Evolutionary conservation across 2,113 vertebrate species (phyloP).

Genomic region (Leptobrachium leishanense): DNA sequence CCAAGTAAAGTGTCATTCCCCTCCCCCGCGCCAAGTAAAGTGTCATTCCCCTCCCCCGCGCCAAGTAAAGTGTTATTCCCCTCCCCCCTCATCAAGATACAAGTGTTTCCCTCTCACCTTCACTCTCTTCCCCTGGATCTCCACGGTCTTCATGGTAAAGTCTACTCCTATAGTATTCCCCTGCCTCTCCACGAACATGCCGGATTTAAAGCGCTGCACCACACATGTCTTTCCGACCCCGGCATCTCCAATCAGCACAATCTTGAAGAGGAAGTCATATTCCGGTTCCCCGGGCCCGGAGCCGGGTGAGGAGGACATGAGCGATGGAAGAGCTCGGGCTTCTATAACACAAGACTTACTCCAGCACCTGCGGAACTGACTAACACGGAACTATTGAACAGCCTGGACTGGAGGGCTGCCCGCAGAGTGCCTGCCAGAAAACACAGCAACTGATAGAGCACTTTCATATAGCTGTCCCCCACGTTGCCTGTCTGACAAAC

Average conservation of each 20-base stretch:
- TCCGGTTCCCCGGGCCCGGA: conserved; percentile 54
- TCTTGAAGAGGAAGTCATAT: conserved; percentile 82
- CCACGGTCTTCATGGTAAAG: conserved; percentile 85
- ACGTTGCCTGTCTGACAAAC: background rate
- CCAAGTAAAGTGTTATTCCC: too few species aligned
- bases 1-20: too few species aligned
- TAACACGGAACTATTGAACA: conserved; percentile 45
- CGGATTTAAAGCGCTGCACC: conserved; percentile 83
- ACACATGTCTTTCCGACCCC: conserved; percentile 86
- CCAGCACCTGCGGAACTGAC: conserved; percentile 55
- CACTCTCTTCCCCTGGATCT: conserved; percentile 80
- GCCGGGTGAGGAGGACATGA: conserved; percentile 61
- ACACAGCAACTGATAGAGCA: conserved; percentile 10
- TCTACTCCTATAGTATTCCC: conserved; percentile 85
- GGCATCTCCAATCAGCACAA: conserved; percentile 82
- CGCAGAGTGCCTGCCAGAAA: background rate
- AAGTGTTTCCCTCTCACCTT: conserved; percentile 66
- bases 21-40: too few species aligned
- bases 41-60: too few species aligned
- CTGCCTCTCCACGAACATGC: conserved; percentile 78
- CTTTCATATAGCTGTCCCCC: conserved; percentile 8
- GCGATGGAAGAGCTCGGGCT: background rate
- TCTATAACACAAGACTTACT: conserved; percentile 39
- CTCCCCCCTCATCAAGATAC: too few species aligned
- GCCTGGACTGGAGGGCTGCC: conserved; percentile 1